phyloP scores from a whole-genome alignment of 2,797 vertebrate species.

The Smutsia gigantea region DNA sequence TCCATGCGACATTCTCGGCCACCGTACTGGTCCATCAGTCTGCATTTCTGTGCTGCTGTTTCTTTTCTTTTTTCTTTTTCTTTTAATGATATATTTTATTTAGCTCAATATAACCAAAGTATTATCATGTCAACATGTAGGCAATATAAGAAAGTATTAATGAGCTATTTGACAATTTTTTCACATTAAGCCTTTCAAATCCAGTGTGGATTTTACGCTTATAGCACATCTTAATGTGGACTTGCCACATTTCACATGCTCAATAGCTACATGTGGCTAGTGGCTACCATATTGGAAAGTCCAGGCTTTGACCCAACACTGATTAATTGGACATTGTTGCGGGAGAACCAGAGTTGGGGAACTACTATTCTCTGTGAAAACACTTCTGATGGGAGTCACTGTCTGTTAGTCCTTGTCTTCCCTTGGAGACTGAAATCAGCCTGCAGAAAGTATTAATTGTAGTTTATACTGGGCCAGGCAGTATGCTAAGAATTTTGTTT shows the following conservation, averaged over 20 bases:
- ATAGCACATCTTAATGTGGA: not conserved
- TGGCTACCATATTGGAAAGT: not conserved
- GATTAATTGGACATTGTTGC: not conserved
- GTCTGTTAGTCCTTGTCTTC: not conserved
- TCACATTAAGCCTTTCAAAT: not conserved
- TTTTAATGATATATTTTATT: slow-evolving; percentile 52
- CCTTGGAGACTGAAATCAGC: not conserved
- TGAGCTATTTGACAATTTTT: not conserved
- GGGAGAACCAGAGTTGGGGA: not conserved
- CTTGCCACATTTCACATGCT: not conserved
- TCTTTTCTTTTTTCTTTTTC: too few species aligned
- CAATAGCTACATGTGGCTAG: not conserved
- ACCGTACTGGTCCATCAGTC: too few species aligned
- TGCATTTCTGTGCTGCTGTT: not conserved
- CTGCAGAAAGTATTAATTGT: not conserved
- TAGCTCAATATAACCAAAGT: not conserved
- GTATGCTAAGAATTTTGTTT: not conserved
- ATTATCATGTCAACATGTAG: not conserved
- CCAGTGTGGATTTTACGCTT: not conserved
- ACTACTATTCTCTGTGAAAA: not conserved
- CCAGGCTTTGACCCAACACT: not conserved
- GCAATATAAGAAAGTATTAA: not conserved
- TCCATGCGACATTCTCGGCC: not conserved
- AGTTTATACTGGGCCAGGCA: not conserved
- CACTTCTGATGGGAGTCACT: not conserved